phyloP scores from a whole-genome alignment of 1,140 invertebrate species.

The Drosophila melanogaster region Release_6_plus_ISO1_MT NC_004354.4:21052501-21053000 shows the following conservation, averaged over 20 bases:
- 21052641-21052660: conserved; percentile 97
- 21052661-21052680: conserved; percentile 99
- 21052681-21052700: conserved; percentile 99
- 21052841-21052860: conserved; percentile 46
- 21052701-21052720: conserved; percentile 99
- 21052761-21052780: conserved; percentile 97
- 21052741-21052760: conserved; percentile 99
- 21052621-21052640: conserved; percentile 96
- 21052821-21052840: conserved; percentile 1
- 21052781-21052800: conserved; percentile 95
- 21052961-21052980: conserved; percentile 99
- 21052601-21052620: conserved; percentile 99
- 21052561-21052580: conserved; percentile 99
- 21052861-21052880: too few species aligned
- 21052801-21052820: conserved; percentile 82
- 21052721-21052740: conserved; percentile 97
- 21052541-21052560: conserved; percentile 96
- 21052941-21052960: conserved; percentile 98
- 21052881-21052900: conserved; percentile 87
- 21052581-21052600: conserved; percentile 99
- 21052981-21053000: conserved; percentile 97
- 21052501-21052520: conserved; percentile 97
- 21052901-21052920: conserved; percentile 97
- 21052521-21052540: conserved; percentile 97
- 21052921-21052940: conserved; percentile 97